These are phyloP conservation scores for Crocallis elinguaria DNA, from an alignment of 2,888 invertebrate genomes.

Conservation along the genomic window DNA sequence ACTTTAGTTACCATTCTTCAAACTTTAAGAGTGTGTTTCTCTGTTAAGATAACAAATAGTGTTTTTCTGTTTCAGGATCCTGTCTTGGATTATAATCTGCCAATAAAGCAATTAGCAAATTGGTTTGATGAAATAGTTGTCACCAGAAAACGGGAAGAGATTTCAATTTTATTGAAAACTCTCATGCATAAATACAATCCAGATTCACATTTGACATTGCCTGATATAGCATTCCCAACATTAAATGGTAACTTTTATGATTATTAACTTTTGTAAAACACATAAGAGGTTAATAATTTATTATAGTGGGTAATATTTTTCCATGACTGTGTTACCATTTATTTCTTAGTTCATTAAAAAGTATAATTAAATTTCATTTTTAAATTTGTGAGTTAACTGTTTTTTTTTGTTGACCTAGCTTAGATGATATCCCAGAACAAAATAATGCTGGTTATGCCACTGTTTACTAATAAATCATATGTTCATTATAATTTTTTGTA, in stretches of 20 bases:
- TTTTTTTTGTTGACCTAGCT: too few species aligned
- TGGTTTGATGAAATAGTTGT: constrained; percentile 96
- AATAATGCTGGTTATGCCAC: too few species aligned
- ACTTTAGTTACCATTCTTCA: too few species aligned
- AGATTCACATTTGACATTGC: constrained; percentile 87
- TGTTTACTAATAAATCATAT: too few species aligned
- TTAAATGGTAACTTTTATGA: constrained; percentile 85
- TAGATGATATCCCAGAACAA: too few species aligned
- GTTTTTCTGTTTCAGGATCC: constrained; percentile 87
- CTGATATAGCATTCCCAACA: constrained; percentile 91
- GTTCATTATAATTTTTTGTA: too few species aligned
- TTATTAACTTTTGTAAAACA: background rate
- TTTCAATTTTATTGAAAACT: constrained; percentile 90
- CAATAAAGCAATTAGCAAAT: constrained; percentile 91
- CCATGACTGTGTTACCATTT: too few species aligned
- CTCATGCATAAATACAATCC: constrained; percentile 90
- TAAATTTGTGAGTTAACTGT: too few species aligned
- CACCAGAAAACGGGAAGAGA: constrained; percentile 93
- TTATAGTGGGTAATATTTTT: too few species aligned
- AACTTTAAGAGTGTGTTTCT: too few species aligned
- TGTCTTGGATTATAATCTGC: constrained; percentile 91
- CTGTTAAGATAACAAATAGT: background rate
- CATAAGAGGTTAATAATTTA: background rate
- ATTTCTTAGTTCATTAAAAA: too few species aligned
- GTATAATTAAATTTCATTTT: too few species aligned